phyloP scores from a whole-genome alignment of 2,113 vertebrate genomes.

The Atlantisia rogersi region DNA sequence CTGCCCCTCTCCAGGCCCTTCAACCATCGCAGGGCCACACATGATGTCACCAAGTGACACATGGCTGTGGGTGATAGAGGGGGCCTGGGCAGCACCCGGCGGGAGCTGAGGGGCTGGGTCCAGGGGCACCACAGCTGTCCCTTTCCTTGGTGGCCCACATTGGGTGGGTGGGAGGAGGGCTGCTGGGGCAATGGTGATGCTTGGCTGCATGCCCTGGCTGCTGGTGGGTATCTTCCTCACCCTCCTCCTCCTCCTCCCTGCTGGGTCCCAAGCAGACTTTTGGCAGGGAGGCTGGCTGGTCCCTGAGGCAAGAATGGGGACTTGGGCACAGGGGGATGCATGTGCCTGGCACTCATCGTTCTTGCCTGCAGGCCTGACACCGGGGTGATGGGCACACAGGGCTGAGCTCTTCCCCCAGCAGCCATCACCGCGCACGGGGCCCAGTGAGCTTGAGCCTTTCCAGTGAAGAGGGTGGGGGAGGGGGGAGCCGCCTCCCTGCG shows the following conservation, averaged over 20 bases:
- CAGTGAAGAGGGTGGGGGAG: no score
- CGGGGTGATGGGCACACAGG: rapidly evolving
- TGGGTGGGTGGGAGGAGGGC: background rate
- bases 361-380: background rate
- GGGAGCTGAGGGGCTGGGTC: rapidly evolving
- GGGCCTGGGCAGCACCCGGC: background rate
- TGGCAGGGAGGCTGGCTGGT: background rate
- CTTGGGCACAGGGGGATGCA: rapidly evolving
- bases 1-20: background rate
- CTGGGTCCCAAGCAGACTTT: background rate
- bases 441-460: rapidly evolving
- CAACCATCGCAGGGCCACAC: no score
- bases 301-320: background rate
- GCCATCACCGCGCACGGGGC: rapidly evolving
- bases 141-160: background rate
- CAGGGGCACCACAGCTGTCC: background rate
- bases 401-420: rapidly evolving
- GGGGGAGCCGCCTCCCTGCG: background rate
- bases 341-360: rapidly evolving
- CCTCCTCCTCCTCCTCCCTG: background rate
- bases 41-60: no score
- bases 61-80: rapidly evolving
- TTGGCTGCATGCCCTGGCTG: background rate
- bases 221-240: background rate
- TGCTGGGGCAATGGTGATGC: background rate